A percentile compares a stretch with the other conserved stretches of the same genome.
These are phyloP conservation scores for Dinocampus coccinellae DNA, from an alignment of 2,888 invertebrate species.

Conservation along the genomic window DNA sequence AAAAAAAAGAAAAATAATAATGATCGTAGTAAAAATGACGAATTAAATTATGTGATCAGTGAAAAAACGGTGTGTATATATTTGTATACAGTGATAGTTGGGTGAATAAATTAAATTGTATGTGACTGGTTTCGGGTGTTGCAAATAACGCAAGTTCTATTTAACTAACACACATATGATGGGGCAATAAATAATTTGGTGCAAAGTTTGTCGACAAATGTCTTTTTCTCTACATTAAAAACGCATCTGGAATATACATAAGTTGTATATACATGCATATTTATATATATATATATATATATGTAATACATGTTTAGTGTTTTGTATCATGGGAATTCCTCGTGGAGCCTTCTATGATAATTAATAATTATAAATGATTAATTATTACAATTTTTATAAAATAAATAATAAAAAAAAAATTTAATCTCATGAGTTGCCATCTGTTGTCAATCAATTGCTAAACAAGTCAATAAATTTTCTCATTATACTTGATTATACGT, in stretches of 20 bases:
- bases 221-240: background rate
- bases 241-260: background rate
- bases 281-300: background rate
- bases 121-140: background rate
- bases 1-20: too few species aligned
- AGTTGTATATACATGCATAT: background rate
- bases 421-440: too few species aligned
- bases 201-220: slow-evolving; percentile 1
- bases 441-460: background rate
- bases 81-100: background rate
- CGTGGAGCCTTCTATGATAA: background rate
- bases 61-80: background rate
- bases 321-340: background rate
- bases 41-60: background rate
- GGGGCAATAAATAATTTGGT: background rate
- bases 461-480: background rate
- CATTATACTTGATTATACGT: background rate
- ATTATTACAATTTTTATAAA: background rate
- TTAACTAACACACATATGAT: background rate
- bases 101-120: slow-evolving; percentile 1
- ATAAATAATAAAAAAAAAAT: too few species aligned
- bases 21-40: too few species aligned
- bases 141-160: slow-evolving; percentile 1
- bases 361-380: background rate
- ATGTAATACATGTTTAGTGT: background rate